Conservation (phyloP, 2,888 invertebrate genomes). For the Chouioia cunea region DNA sequence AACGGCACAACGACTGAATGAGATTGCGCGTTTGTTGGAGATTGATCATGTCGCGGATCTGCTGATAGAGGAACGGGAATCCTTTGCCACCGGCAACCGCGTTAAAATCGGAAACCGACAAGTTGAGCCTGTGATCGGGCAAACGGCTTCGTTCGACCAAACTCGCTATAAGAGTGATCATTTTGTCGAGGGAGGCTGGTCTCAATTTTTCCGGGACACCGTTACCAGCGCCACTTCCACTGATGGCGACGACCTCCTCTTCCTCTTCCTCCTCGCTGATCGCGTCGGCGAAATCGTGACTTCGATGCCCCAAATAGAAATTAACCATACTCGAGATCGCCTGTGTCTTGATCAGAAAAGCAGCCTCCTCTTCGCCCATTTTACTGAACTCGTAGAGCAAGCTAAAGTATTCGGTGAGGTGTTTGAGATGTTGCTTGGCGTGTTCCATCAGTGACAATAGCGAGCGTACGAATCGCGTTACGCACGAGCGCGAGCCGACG, state of each 20-base stretch:
- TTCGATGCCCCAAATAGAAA: constrained; percentile 91
- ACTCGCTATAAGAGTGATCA: constrained; percentile 91
- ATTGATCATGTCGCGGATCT: constrained; percentile 94
- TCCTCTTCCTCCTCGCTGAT: constrained; percentile 82
- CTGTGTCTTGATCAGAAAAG: constrained; percentile 87
- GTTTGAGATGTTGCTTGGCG: constrained; percentile 86
- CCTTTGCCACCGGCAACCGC: constrained; percentile 92
- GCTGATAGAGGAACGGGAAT: constrained; percentile 94
- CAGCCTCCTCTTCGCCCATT: constrained; percentile 94
- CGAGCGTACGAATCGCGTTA: constrained; percentile 92
- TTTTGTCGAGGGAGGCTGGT: constrained; percentile 93
- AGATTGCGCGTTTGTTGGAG: constrained; percentile 91
- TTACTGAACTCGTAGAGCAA: constrained; percentile 93
- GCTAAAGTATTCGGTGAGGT: constrained; percentile 93
- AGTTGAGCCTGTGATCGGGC: constrained; percentile 77
- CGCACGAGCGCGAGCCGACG: constrained; percentile 86
- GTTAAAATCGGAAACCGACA: constrained; percentile 83
- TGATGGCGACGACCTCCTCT: constrained; percentile 76
- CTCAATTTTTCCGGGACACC: constrained; percentile 79
- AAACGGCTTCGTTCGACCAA: constrained; percentile 91
- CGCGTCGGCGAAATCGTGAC: constrained; percentile 79
- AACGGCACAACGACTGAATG: constrained; percentile 90
- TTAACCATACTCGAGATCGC: constrained; percentile 92
- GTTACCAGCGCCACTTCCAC: constrained; percentile 51
- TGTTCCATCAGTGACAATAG: constrained; percentile 89